Evolutionary conservation across 2,888 invertebrate genomes (phyloP).

Genomic region (Andrena bicolor): DNA sequence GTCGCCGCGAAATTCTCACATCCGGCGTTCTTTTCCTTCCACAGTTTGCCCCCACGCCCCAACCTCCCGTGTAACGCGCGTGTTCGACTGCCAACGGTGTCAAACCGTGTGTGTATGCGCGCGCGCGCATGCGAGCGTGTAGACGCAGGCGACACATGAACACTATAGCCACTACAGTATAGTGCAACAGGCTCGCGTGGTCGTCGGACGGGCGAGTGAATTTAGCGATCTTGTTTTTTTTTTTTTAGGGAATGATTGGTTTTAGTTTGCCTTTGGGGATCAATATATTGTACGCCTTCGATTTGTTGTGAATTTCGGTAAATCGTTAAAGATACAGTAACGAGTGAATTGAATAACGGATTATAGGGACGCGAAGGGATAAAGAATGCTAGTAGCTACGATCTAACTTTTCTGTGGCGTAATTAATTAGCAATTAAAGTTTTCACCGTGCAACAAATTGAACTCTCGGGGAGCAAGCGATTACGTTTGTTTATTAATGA

Average conservation of each 20-base stretch:
- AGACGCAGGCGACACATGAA: neutral
- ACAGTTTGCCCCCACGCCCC: neutral
- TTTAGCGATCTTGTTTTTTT: neutral
- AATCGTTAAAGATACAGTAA: too few relatives aligned
- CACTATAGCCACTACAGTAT: neutral
- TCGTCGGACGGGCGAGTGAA: neutral
- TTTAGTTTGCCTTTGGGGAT: too few relatives aligned
- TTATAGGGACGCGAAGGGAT: too few relatives aligned
- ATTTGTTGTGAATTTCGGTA: too few relatives aligned
- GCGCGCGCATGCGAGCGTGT: neutral
- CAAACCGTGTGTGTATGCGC: neutral
- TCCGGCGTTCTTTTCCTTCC: constrained; percentile 3
- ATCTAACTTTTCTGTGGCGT: too few relatives aligned
- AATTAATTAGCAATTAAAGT: too few relatives aligned
- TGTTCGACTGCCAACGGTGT: neutral
- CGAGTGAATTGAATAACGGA: too few relatives aligned
- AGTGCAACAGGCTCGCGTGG: constrained; percentile 41
- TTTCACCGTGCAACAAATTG: too few relatives aligned
- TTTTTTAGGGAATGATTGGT: neutral
- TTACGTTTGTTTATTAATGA: too few relatives aligned
- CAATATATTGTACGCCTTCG: too few relatives aligned
- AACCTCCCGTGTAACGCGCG: neutral
- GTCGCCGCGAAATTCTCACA: constrained; percentile 20
- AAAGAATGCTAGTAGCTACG: too few relatives aligned
- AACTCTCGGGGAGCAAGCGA: too few relatives aligned